Conservation (phyloP, 2,888 invertebrate genomes). For the Drosophila yooni region DNA sequence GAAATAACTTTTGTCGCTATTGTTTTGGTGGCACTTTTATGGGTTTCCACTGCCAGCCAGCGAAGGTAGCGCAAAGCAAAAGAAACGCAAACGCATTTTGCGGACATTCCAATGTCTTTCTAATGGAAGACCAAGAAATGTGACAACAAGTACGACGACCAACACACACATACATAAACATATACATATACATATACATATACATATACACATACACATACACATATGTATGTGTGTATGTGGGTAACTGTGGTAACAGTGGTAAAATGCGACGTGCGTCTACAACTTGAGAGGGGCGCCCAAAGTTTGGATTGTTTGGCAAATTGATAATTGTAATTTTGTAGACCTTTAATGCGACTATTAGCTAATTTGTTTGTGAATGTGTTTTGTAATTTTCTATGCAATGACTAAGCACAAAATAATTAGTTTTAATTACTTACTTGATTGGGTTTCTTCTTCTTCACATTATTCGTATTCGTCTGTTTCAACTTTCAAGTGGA, state of each 20-base stretch:
- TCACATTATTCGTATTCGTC: conserved; percentile 9
- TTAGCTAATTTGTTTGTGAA: conserved; percentile 1
- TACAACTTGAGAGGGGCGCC: conserved; percentile 30
- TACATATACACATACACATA: not conserved
- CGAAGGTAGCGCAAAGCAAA: conserved; percentile 28
- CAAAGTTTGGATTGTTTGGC: conserved; percentile 33
- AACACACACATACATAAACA: not conserved
- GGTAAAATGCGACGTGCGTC: conserved; percentile 4
- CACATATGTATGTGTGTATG: not conserved
- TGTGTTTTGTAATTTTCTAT: not conserved
- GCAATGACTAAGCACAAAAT: not conserved
- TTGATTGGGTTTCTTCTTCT: conserved; percentile 33
- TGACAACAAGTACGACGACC: conserved; percentile 39
- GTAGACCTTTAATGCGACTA: conserved; percentile 14
- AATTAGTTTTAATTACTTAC: conserved; percentile 20
- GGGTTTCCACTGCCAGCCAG: conserved; percentile 49
- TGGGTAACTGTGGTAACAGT: conserved; percentile 6
- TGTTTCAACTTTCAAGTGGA: conserved; percentile 28
- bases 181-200: not conserved
- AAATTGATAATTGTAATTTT: not conserved
- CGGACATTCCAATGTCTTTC: conserved; percentile 72
- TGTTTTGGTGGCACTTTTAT: conserved; percentile 61
- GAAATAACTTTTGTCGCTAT: conserved; percentile 45
- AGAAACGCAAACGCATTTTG: conserved; percentile 18
- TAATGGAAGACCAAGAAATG: conserved; percentile 79